Base-by-base conservation (phyloP, 1,140 invertebrate genomes). In the Diorhabda sublineata region DNA sequence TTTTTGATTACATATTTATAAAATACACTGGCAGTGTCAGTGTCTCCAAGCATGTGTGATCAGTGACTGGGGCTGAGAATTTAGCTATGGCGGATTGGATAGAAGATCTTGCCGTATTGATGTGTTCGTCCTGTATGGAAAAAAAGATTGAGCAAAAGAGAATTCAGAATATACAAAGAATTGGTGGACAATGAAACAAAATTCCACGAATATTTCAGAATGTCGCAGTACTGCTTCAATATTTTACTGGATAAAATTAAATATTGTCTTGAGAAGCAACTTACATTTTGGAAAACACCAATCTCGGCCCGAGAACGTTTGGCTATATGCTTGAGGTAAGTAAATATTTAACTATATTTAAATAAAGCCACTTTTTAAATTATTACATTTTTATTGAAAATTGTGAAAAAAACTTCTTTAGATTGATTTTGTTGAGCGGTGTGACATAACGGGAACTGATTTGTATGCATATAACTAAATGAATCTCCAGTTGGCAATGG, bases 301-400 rank as follows among this genome's bases (percentile, higher is more conserved):
- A 69, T 66, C 57, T 57, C 57, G 26, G 44, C 70, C 4, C 58
- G 41, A 61, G 56, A 74, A 44, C 63, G 66, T 60, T 66, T 74
- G 58, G 72, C 68, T 63, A 67, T 72, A 61, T 72, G 71, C 67
- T 72, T 73, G 4, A 71, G 72, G 67, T 73, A 72, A 64, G 67
- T 73, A 68, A 5, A 7, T 26, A 61, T 44, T 63, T 65, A 42
- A n/a, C 9, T 52, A 11, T 52, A 58, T 52, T 44, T 66, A 8
- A 44, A 42, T 58, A 58, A 9, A 11, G 9, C 42, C 9, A 52
- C 11, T 11, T 47, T 42, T 7, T 45, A 45, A 45, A 45, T 44
- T 43, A 11, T 66, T 41, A 42, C 41, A 66, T 58, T 59, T 52
- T 3, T 9, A 58, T 43, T 4, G 5, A 59, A 41, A 57, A 44